These are phyloP conservation scores for Cyrtonyx montezumae DNA, from an alignment of 2,113 vertebrate species.

Conservation along the genomic window DNA sequence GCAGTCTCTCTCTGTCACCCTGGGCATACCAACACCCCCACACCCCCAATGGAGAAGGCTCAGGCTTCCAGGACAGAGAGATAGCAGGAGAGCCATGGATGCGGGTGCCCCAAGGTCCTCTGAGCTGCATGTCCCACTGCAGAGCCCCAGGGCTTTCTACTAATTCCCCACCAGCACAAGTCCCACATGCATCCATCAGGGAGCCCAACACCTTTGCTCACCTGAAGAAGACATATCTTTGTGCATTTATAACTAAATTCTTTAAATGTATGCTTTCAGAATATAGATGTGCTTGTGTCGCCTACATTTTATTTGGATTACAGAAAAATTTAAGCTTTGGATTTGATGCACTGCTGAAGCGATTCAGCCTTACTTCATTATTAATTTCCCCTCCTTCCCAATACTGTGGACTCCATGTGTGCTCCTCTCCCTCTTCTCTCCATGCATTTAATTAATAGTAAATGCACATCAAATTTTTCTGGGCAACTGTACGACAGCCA, in stretches of 20 bases:
- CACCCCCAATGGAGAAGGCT: not conserved
- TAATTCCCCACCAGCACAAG: fast-evolving
- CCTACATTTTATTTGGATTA: not conserved
- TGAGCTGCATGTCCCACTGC: not conserved
- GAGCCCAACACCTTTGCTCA: not conserved
- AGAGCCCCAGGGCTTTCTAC: not conserved
- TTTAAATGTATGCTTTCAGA: not conserved
- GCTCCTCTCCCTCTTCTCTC: not conserved
- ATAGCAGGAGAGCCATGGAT: not conserved
- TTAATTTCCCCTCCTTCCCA: slow-evolving; percentile 6
- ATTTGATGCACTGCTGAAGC: not conserved
- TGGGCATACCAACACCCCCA: fast-evolving
- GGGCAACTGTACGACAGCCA: slow-evolving; percentile 67
- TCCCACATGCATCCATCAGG: not conserved
- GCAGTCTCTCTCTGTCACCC: fast-evolving
- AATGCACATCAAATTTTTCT: slow-evolving; percentile 58
- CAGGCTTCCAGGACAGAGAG: not conserved
- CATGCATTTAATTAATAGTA: slow-evolving; percentile 71
- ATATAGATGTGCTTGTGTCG: not conserved
- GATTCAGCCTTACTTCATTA: not conserved
- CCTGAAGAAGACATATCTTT: not conserved
- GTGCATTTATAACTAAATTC: not conserved
- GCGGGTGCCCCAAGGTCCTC: not conserved
- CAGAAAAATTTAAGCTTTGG: not conserved
- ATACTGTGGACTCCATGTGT: not conserved